Conservation (phyloP, 2,797 vertebrate species). For the Sebastolobus alascanus region DNA sequence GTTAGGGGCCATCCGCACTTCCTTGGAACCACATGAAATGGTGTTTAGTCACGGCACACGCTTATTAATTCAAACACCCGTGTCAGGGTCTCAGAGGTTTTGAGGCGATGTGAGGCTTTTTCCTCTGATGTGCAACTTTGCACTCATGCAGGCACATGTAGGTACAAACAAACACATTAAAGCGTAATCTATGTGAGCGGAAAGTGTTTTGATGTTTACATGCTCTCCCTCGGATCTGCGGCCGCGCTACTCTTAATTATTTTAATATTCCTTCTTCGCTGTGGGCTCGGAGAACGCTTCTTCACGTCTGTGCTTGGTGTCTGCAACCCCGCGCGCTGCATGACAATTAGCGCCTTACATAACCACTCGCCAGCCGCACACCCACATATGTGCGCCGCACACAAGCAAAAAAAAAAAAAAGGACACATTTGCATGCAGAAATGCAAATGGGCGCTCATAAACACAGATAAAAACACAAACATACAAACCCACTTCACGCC, state of each 20-base stretch:
- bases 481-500: constrained; percentile 53
- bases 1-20: constrained; percentile 1
- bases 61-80: constrained; percentile 54
- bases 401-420: constrained; percentile 5
- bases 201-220: constrained; percentile 70
- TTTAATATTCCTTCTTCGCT: constrained; percentile 70
- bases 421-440: constrained; percentile 19
- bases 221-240: constrained; percentile 45
- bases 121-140: constrained; percentile 29
- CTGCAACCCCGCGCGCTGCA: constrained; percentile 71
- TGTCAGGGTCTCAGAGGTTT: constrained; percentile 35
- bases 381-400: constrained; percentile 48
- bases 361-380: constrained; percentile 68
- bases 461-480: constrained; percentile 43
- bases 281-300: constrained; percentile 61
- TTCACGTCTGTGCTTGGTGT: constrained; percentile 70
- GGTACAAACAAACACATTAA: constrained; percentile 14
- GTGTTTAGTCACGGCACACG: constrained; percentile 16
- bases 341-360: constrained; percentile 80
- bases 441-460: constrained; percentile 24
- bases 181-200: constrained; percentile 10
- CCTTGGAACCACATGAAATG: constrained; percentile 40
- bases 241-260: constrained; percentile 67
- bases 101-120: constrained; percentile 2
- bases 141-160: constrained; percentile 10